Evolutionary conservation across 37 sponge, comb jelly and placozoan genomes (phyloP).

Genomic region (Agelas oroides): DNA sequence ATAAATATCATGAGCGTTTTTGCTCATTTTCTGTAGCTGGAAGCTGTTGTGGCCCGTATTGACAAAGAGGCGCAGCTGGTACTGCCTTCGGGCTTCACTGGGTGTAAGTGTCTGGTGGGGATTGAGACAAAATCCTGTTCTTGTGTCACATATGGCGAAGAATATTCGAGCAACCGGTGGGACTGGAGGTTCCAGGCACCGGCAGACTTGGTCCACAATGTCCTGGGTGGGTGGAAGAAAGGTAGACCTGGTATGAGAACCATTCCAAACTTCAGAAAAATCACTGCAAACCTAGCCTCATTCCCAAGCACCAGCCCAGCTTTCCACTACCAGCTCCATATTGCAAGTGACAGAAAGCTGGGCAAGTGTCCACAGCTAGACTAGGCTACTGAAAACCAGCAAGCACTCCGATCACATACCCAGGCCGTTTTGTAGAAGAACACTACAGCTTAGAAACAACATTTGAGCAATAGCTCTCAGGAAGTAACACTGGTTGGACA

Average conservation of each 20-base stretch:
- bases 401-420: too few species aligned
- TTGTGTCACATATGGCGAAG: constrained; percentile 62
- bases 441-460: too few species aligned
- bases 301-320: too few species aligned
- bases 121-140: constrained; percentile 10
- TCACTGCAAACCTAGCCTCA: background rate
- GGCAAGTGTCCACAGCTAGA: too few species aligned
- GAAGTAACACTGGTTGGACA: too few species aligned
- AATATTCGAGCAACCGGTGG: constrained; percentile 60
- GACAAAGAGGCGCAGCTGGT: constrained; percentile 63
- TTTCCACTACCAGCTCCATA: too few species aligned
- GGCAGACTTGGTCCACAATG: constrained; percentile 39
- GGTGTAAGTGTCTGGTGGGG: constrained; percentile 36
- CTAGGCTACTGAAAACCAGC: too few species aligned
- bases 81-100: background rate
- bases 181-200: background rate
- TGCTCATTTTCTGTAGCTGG: constrained; percentile 30
- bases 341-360: too few species aligned
- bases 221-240: constrained; percentile 13
- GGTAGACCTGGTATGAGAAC: too few species aligned
- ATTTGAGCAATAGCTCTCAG: too few species aligned
- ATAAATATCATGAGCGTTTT: constrained; percentile 36
- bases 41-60: constrained; percentile 41
- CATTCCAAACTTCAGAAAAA: background rate
- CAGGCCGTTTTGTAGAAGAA: too few species aligned